Conservation (phyloP, 2,797 vertebrate species). For the Periparus ater region DNA sequence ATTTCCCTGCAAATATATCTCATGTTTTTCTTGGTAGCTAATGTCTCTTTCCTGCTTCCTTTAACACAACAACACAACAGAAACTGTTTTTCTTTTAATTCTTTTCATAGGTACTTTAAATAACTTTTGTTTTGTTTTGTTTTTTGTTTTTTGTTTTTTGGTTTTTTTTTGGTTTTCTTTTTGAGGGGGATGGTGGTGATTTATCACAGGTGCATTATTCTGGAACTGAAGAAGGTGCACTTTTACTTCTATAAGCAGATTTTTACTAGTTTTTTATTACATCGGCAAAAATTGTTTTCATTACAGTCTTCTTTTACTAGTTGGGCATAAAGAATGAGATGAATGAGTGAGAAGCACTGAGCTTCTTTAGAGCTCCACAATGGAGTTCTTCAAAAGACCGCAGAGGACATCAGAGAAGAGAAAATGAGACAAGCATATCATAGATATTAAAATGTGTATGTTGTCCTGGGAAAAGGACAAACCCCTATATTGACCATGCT, state of each 20-base stretch:
- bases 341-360: not conserved
- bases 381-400: not conserved
- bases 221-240: not conserved
- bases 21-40: not conserved
- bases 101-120: not conserved
- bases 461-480: not conserved
- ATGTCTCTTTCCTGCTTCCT: not conserved
- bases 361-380: not conserved
- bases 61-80: not conserved
- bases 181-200: rapidly evolving
- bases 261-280: not conserved
- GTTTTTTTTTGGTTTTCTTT: not conserved
- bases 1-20: not conserved
- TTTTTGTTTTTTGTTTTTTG: not conserved
- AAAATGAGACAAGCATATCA: not conserved
- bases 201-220: not conserved
- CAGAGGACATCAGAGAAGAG: not conserved
- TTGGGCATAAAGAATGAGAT: not conserved
- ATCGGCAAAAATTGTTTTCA: not conserved
- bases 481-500: not conserved
- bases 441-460: not conserved
- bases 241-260: not conserved
- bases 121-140: not conserved
- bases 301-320: not conserved
- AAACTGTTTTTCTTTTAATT: not conserved